Conservation (phyloP, 2,113 vertebrate genomes). For the Hypocryptadius cinnamomeus region DNA sequence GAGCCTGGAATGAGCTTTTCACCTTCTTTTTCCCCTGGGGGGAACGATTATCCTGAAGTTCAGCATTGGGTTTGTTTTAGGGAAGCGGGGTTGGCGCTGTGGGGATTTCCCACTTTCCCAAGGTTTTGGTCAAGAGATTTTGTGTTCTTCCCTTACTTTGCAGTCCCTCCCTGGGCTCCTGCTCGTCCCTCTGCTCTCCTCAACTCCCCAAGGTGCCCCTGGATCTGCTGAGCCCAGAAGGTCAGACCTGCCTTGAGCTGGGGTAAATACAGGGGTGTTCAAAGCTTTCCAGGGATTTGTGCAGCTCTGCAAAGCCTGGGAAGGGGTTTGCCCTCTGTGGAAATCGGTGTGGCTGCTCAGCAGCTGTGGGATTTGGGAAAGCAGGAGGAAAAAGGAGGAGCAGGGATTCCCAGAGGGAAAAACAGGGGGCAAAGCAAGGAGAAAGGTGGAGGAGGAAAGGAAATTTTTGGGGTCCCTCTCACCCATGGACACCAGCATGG, state of each 20-base stretch:
- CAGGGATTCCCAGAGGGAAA: neutral
- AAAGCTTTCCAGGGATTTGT: neutral
- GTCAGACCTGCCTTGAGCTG: rapidly evolving
- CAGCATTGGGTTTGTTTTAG: rapidly evolving
- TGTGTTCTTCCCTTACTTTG: neutral
- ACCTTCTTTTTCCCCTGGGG: neutral
- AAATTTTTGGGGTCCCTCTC: neutral
- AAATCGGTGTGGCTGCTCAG: rapidly evolving
- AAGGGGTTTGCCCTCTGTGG: neutral
- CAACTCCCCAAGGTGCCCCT: neutral
- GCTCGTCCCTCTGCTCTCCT: neutral
- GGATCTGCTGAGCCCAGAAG: rapidly evolving
- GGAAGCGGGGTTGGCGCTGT: neutral
- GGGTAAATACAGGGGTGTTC: rapidly evolving
- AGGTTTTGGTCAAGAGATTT: neutral
- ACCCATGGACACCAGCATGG: rapidly evolving
- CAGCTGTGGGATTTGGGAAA: neutral
- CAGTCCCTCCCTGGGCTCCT: rapidly evolving
- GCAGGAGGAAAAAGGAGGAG: neutral
- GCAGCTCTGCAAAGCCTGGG: neutral
- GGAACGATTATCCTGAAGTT: neutral
- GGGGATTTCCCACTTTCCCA: neutral
- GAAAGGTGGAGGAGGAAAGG: too few relatives aligned
- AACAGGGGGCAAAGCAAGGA: too few relatives aligned
- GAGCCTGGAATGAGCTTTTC: neutral